Conservation (phyloP, 2,888 invertebrate species). For the Thecophora atra region DNA sequence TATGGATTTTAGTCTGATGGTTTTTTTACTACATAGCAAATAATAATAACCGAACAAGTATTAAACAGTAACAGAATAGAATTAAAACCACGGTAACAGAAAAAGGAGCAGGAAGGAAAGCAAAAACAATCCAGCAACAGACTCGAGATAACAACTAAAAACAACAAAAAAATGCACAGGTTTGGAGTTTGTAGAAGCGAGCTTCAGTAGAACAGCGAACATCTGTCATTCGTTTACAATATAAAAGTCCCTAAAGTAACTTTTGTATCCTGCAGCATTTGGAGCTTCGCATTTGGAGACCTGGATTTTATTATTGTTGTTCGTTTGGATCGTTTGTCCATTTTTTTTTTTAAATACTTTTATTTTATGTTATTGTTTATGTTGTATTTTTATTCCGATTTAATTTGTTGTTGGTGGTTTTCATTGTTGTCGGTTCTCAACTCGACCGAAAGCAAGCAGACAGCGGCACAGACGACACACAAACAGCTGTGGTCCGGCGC, state of each 20-base stretch:
- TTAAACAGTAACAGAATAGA: too few species aligned
- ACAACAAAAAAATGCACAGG: not conserved
- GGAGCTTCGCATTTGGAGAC: not conserved
- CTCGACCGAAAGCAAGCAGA: not conserved
- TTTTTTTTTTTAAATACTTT: not conserved
- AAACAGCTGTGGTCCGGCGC: conserved; percentile 14
- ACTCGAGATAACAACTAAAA: not conserved
- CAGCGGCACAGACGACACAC: not conserved
- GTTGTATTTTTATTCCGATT: too few species aligned
- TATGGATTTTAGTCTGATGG: conserved; percentile 6
- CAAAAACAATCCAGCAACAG: not conserved
- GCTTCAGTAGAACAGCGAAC: too few species aligned
- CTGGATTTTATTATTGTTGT: not conserved
- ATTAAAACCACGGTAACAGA: too few species aligned
- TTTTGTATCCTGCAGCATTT: conserved; percentile 12
- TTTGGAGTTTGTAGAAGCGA: too few species aligned
- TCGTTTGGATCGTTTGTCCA: not conserved
- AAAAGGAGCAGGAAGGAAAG: not conserved
- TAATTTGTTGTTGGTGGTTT: not conserved
- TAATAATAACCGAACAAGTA: too few species aligned
- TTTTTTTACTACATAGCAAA: conserved; percentile 3
- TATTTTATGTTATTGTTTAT: not conserved
- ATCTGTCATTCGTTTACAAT: conserved; percentile 25
- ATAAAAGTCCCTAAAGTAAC: conserved; percentile 21
- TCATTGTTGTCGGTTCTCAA: not conserved